A percentile compares a stretch with the other conserved stretches of the same genome.
Evolutionary conservation across 2,113 vertebrate species (phyloP).

Genomic region (Synchiropus splendidus): DNA sequence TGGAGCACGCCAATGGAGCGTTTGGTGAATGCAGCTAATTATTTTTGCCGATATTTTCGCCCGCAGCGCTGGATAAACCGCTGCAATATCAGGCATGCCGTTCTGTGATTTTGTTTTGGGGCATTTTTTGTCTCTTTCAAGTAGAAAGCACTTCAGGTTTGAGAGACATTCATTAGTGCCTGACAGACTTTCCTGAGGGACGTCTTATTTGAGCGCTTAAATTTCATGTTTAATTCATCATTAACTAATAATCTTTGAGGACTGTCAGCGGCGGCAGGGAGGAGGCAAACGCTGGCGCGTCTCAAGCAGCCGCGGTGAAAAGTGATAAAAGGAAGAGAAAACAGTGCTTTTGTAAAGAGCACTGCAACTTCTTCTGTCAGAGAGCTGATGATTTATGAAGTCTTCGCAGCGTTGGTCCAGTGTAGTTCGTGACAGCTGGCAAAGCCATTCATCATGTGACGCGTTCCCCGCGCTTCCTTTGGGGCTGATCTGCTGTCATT

Average conservation of each 20-base stretch:
- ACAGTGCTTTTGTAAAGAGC: conserved; percentile 35
- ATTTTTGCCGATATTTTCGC: neutral
- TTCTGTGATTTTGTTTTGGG: conserved; percentile 20
- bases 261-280: conserved; percentile 13
- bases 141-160: conserved; percentile 39
- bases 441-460: conserved; percentile 61
- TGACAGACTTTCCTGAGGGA: conserved; percentile 36
- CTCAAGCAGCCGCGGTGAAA: no score
- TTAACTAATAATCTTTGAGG: conserved; percentile 7
- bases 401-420: conserved; percentile 52
- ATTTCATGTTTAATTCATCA: conserved; percentile 50
- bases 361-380: conserved; percentile 45
- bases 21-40: no score
- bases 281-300: no score
- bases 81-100: conserved; percentile 16
- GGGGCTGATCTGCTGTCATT: conserved; percentile 56
- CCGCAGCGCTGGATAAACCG: conserved; percentile 21
- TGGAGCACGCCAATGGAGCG: conserved; percentile 7
- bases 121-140: conserved; percentile 11
- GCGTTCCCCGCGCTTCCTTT: conserved; percentile 50
- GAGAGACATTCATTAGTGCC: conserved; percentile 40
- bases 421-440: conserved; percentile 59
- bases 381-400: conserved; percentile 60
- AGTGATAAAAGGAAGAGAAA: no score
- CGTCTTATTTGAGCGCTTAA: conserved; percentile 26